Conservation (phyloP, 2,888 invertebrate genomes). For the Phortica okadai region DNA sequence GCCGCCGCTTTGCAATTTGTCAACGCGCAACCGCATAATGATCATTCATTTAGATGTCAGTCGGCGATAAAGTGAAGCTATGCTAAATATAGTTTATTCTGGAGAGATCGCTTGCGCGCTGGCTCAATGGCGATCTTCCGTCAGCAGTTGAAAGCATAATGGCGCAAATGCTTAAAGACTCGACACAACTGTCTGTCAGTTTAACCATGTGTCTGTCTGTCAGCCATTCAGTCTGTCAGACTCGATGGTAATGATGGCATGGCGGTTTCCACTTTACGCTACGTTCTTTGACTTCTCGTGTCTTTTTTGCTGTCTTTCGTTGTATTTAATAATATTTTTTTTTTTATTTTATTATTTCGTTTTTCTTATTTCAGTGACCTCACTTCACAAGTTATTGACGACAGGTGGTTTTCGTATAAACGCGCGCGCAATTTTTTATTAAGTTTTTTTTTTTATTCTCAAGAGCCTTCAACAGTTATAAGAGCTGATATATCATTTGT, state of each 20-base stretch:
- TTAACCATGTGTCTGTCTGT: conserved; percentile 15
- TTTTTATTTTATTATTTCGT: neutral
- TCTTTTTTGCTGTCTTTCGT: neutral
- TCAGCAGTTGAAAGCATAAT: conserved; percentile 32
- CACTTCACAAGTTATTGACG: conserved; percentile 22
- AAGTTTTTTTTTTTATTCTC: too few relatives aligned
- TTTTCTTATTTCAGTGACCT: neutral
- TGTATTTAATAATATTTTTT: neutral
- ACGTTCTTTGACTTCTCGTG: neutral
- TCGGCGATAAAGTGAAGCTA: conserved; percentile 53
- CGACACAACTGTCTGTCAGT: neutral
- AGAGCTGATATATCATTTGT: too few relatives aligned
- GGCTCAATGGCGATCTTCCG: conserved; percentile 10
- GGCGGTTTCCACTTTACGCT: neutral
- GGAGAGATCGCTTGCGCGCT: conserved; percentile 5
- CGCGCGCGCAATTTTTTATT: neutral
- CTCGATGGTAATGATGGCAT: neutral
- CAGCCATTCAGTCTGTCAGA: neutral
- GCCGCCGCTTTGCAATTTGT: conserved; percentile 59
- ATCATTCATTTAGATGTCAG: conserved; percentile 68
- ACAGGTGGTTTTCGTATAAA: conserved; percentile 16
- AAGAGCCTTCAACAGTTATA: too few relatives aligned
- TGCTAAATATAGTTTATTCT: conserved; percentile 51
- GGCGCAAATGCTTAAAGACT: conserved; percentile 15
- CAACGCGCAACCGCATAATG: conserved; percentile 62